Percentiles rank a stretch among this genome's conserved stretches.
These are phyloP conservation scores for Phania funesta DNA, from an alignment of 2,888 invertebrate genomes.

Conservation along the genomic window DNA sequence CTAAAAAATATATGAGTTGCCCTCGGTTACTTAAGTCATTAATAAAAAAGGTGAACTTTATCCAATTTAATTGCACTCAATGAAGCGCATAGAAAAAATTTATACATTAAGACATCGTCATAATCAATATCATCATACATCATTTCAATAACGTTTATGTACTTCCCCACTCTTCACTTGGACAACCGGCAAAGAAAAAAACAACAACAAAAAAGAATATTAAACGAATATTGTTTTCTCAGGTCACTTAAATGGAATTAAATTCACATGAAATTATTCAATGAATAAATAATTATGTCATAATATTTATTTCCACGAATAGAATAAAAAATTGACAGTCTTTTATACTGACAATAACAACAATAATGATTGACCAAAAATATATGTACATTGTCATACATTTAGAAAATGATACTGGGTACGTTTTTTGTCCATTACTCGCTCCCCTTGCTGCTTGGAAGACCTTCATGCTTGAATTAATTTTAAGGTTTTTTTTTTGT, in stretches of 20 bases:
- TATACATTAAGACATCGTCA: conserved; percentile 32
- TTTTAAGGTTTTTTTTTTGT: conserved; percentile 17
- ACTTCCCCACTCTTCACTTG: background rate
- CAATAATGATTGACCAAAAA: conserved; percentile 52
- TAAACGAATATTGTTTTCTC: conserved; percentile 47
- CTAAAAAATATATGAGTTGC: background rate
- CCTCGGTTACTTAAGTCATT: background rate
- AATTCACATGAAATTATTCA: conserved; percentile 67
- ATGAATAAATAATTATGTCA: conserved; percentile 67
- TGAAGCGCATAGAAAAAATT: conserved; percentile 46
- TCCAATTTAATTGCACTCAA: conserved; percentile 19
- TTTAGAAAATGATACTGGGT: conserved; percentile 37
- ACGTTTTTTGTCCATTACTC: background rate
- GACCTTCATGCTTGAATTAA: conserved; percentile 63
- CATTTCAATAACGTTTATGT: background rate
- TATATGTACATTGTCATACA: conserved; percentile 42
- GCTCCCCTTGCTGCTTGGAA: conserved; percentile 24
- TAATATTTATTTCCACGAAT: conserved; percentile 61
- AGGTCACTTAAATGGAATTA: conserved; percentile 64
- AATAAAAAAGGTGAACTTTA: conserved; percentile 16
- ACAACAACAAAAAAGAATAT: background rate
- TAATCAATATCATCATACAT: conserved; percentile 1
- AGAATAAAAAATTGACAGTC: conserved; percentile 17
- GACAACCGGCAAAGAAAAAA: background rate
- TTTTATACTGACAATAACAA: conserved; percentile 5